These are phyloP conservation scores for Corella eumyota DNA, from an alignment of 23 tunicate species.

Conservation along the genomic window DNA sequence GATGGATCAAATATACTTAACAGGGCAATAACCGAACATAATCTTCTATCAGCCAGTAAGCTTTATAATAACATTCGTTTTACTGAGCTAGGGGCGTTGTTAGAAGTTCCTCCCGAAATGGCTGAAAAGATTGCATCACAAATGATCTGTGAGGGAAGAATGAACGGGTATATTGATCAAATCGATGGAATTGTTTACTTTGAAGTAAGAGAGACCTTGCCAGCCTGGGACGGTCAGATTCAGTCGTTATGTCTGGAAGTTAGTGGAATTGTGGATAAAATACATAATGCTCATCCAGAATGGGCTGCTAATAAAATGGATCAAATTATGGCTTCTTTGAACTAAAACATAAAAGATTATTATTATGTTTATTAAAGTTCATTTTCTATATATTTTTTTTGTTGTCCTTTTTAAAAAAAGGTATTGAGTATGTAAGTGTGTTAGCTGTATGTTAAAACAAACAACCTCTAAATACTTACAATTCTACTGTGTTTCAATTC, in stretches of 20 bases:
- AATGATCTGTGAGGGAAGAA: constrained; percentile 88
- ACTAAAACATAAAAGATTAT: too few relatives aligned
- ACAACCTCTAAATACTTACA: too few relatives aligned
- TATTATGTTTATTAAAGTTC: not conserved
- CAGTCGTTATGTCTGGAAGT: constrained; percentile 75
- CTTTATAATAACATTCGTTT: constrained; percentile 80
- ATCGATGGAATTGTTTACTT: constrained; percentile 76
- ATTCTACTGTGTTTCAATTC: too few relatives aligned
- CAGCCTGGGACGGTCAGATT: constrained; percentile 84
- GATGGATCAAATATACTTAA: constrained; percentile 79
- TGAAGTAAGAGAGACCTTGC: constrained; percentile 76
- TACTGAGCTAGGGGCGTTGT: constrained; percentile 63
- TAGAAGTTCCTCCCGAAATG: constrained; percentile 67
- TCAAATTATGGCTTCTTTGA: constrained; percentile 12
- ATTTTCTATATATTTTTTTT: not conserved
- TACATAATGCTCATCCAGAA: constrained; percentile 70
- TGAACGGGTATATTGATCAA: constrained; percentile 93
- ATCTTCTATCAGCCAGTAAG: constrained; percentile 83
- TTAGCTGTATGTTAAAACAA: not conserved
- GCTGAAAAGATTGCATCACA: constrained; percentile 88
- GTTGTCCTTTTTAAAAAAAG: not conserved
- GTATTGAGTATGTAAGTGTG: not conserved
- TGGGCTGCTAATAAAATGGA: constrained; percentile 71
- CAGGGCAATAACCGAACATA: constrained; percentile 87
- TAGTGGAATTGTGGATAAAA: constrained; percentile 71